Conservation (phyloP, 2,113 vertebrate genomes). For the Cebidichthys violaceus region DNA sequence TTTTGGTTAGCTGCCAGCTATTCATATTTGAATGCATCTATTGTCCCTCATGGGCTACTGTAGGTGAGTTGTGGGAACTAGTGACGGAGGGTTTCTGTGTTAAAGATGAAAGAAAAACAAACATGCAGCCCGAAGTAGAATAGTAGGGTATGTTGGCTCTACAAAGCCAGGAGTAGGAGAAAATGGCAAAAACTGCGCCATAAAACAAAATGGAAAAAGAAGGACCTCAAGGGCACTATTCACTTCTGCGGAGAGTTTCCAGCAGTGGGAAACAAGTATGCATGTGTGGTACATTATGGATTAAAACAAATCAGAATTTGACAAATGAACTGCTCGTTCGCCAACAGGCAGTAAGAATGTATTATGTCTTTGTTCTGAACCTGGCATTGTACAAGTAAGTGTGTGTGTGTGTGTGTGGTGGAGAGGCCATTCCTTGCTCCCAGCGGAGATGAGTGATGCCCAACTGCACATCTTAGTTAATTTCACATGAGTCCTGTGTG, state of each 20-base stretch:
- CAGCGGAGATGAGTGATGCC: constrained; percentile 25
- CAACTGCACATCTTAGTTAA: constrained; percentile 22
- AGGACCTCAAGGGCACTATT: background rate
- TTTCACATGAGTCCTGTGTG: constrained; percentile 16
- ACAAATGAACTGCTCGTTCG: constrained; percentile 20
- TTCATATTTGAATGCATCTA: constrained; percentile 65
- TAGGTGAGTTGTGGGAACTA: constrained; percentile 70
- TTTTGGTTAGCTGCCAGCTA: constrained; percentile 47
- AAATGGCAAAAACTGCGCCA: background rate
- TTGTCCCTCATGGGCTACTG: constrained; percentile 60
- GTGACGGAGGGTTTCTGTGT: constrained; percentile 43
- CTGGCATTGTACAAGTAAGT: background rate
- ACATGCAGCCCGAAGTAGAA: background rate
- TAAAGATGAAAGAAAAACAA: constrained; percentile 18
- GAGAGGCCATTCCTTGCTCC: background rate
- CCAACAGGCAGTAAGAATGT: constrained; percentile 14
- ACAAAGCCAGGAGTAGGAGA: constrained; percentile 3
- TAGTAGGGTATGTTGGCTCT: background rate
- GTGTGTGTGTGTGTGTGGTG: background rate
- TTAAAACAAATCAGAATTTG: constrained; percentile 25
- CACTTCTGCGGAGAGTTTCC: constrained; percentile 21
- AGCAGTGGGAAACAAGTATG: constrained; percentile 31
- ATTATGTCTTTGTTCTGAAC: constrained; percentile 18
- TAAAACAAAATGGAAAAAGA: constrained; percentile 11
- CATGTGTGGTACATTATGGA: constrained; percentile 24